phyloP scores from a whole-genome alignment of 1,140 invertebrate species.

The Zophobas atratus region DNA sequence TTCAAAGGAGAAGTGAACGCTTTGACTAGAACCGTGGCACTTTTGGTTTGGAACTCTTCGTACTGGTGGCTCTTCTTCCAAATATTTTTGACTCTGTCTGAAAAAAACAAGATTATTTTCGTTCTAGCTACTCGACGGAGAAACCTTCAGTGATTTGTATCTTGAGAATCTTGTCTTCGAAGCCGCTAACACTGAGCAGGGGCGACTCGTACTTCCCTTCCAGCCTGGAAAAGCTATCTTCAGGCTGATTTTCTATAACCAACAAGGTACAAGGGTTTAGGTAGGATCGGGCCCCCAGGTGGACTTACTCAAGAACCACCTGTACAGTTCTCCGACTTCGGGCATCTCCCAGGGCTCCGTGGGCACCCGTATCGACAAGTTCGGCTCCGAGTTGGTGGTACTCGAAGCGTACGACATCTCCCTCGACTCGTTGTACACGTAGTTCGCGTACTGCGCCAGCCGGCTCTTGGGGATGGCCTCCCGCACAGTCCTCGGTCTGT shows the following conservation, averaged over 20 bases:
- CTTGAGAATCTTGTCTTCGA: constrained; percentile 58
- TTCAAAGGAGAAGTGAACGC: constrained; percentile 4
- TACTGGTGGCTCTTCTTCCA: constrained; percentile 47
- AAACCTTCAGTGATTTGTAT: constrained; percentile 49
- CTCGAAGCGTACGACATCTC: constrained; percentile 62
- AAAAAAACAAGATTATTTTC: constrained; percentile 20
- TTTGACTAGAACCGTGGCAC: not conserved
- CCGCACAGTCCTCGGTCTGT: constrained; percentile 57
- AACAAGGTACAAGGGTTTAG: not conserved
- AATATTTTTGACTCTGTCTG: constrained; percentile 54
- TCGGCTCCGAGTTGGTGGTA: constrained; percentile 26
- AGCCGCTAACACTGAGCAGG: constrained; percentile 50
- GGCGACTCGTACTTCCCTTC: constrained; percentile 53
- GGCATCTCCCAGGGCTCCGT: constrained; percentile 65
- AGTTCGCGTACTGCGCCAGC: constrained; percentile 63
- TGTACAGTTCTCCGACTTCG: constrained; percentile 62
- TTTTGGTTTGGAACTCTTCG: not conserved
- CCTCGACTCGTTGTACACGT: constrained; percentile 62
- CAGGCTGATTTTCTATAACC: constrained; percentile 42
- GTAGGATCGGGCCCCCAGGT: not conserved
- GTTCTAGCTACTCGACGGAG: not conserved
- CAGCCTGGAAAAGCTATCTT: constrained; percentile 26
- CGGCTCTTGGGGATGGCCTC: constrained; percentile 64
- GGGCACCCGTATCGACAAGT: constrained; percentile 31
- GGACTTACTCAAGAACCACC: constrained; percentile 55